Percentiles rank a stretch among this genome's conserved stretches.
These are phyloP conservation scores for Gymnogyps californianus DNA, from an alignment of 2,113 vertebrate genomes.

Conservation along the genomic window DNA sequence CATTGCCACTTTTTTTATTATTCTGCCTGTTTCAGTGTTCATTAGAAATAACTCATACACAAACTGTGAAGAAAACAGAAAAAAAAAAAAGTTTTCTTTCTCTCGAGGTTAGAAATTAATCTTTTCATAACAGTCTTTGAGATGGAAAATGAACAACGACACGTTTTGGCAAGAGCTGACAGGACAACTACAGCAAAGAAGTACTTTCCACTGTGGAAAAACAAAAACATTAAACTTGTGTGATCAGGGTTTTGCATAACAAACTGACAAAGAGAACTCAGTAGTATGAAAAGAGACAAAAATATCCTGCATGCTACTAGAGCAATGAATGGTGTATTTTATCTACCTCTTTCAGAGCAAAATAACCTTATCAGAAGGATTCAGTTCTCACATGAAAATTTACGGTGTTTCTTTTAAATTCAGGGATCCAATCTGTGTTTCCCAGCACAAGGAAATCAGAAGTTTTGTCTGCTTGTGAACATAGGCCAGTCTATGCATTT, in stretches of 20 bases:
- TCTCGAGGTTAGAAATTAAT: conserved; percentile 7
- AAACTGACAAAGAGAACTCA: conserved; percentile 33
- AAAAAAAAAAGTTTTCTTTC: conserved; percentile 2
- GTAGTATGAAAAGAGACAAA: conserved; percentile 42
- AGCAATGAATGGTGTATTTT: conserved; percentile 12
- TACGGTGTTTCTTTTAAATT: conserved; percentile 30
- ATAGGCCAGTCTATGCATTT: conserved; percentile 27
- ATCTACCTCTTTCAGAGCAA: conserved; percentile 4
- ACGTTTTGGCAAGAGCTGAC: conserved; percentile 44
- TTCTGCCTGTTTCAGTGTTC: neutral
- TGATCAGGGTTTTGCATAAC: conserved; percentile 40
- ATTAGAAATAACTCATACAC: neutral
- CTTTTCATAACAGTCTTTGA: neutral
- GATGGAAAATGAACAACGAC: conserved; percentile 5
- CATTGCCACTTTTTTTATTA: neutral
- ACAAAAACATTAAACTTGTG: conserved; percentile 44
- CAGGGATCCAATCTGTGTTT: neutral
- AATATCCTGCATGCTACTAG: neutral
- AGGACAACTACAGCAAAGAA: neutral
- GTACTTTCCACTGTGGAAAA: conserved; percentile 41
- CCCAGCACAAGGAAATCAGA: neutral
- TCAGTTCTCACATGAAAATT: conserved; percentile 22
- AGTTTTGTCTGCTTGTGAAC: conserved; percentile 43
- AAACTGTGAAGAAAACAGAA: neutral
- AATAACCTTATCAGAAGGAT: neutral